These are phyloP conservation scores for Acanthaster planci DNA, from an alignment of 35 echinoderm and acorn worm species.

Conservation along the genomic window DNA sequence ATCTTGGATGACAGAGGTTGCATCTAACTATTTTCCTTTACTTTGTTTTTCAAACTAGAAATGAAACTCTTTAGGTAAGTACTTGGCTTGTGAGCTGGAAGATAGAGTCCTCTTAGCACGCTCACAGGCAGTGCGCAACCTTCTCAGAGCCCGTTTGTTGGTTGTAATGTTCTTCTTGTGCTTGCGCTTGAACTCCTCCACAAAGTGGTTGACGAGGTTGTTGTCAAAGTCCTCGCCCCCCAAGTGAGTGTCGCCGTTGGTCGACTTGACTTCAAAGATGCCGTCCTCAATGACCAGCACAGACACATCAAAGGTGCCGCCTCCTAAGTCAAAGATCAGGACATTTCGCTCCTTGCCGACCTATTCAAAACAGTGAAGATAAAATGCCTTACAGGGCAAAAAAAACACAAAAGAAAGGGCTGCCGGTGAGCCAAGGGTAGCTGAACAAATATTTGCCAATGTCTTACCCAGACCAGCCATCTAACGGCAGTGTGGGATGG, in stretches of 20 bases:
- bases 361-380: too few species aligned
- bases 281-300: slow-evolving; percentile 76
- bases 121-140: slow-evolving; percentile 77
- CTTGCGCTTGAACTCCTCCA: slow-evolving; percentile 75
- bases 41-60: too few species aligned
- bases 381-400: too few species aligned
- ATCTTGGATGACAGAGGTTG: too few species aligned
- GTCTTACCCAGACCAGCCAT: too few species aligned
- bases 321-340: slow-evolving; percentile 78
- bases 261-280: slow-evolving; percentile 80
- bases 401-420: too few species aligned
- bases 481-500: too few species aligned
- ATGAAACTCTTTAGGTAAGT: not conserved
- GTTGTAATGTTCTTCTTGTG: slow-evolving; percentile 77
- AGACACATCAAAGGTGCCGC: slow-evolving; percentile 83
- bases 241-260: slow-evolving; percentile 73
- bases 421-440: too few species aligned
- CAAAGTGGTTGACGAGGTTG: slow-evolving; percentile 70
- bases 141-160: slow-evolving; percentile 55
- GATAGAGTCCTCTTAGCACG: slow-evolving; percentile 82
- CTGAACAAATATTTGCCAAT: too few species aligned
- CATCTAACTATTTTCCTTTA: too few species aligned
- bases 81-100: slow-evolving; percentile 70
- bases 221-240: slow-evolving; percentile 81
- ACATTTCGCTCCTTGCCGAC: slow-evolving; percentile 56